Percentiles rank a stretch among this genome's conserved stretches.
Conservation (phyloP, 2,113 vertebrate genomes). For the Neopipo cinnamomea region DNA sequence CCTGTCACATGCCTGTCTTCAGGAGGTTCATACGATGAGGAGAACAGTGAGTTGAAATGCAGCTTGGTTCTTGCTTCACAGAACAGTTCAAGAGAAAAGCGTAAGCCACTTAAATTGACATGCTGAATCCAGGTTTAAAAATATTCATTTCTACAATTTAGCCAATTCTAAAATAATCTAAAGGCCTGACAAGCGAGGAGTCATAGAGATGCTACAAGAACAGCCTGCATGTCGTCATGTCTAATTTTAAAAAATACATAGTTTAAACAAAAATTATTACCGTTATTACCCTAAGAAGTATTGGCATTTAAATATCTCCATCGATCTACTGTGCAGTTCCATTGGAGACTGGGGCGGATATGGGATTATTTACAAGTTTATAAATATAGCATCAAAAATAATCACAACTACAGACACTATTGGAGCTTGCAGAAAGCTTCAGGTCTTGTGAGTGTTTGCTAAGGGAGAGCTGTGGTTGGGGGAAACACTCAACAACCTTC, state of each 20-base stretch:
- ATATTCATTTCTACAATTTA: not conserved
- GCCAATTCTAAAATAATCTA: not conserved
- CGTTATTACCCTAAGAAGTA: not conserved
- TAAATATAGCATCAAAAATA: not conserved
- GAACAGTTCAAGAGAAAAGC: not conserved
- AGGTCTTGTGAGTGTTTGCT: not conserved
- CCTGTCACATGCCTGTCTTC: not conserved
- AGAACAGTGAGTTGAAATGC: not conserved
- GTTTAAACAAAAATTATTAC: not conserved
- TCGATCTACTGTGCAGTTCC: not conserved
- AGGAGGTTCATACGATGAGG: not conserved
- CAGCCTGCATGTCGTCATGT: not conserved
- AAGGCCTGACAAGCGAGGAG: not conserved
- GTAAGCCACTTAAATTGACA: not conserved
- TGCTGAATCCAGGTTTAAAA: not conserved
- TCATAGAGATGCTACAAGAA: not conserved
- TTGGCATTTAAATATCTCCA: not conserved
- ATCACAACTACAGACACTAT: not conserved
- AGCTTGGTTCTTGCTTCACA: not conserved
- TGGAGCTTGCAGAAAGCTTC: not conserved
- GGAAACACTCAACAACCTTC: not conserved
- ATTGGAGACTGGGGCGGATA: not conserved
- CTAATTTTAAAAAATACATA: not conserved
- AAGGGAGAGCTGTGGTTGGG: not conserved
- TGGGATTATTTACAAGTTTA: not conserved